These are phyloP conservation scores for Eupithecia abbreviata DNA, from an alignment of 2,888 invertebrate species.

Conservation along the genomic window DNA sequence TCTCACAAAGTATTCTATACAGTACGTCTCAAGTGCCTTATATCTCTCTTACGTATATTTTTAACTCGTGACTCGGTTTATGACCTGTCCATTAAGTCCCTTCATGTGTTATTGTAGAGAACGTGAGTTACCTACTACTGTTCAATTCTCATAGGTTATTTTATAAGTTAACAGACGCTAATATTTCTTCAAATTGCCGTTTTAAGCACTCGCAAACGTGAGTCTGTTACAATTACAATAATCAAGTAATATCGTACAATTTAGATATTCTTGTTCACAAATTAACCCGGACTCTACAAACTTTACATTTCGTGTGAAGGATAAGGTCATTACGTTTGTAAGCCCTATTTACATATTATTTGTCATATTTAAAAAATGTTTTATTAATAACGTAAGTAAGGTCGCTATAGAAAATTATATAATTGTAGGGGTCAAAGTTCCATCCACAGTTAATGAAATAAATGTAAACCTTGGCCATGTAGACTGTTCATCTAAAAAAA, in stretches of 20 bases:
- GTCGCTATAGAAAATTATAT: not conserved
- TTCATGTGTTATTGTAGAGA: not conserved
- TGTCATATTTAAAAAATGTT: not conserved
- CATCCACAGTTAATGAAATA: not conserved
- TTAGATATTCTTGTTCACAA: not conserved
- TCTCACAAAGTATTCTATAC: constrained; percentile 14
- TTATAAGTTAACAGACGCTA: not conserved
- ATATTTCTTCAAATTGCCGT: not conserved
- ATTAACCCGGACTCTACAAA: not conserved
- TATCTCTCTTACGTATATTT: not conserved
- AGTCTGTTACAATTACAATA: not conserved
- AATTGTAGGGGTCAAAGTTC: not conserved
- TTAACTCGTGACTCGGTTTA: not conserved
- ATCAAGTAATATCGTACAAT: not conserved
- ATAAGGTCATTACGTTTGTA: not conserved
- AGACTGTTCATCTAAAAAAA: too few relatives aligned
- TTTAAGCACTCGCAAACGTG: not conserved
- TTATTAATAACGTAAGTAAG: too few relatives aligned
- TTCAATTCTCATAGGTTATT: not conserved
- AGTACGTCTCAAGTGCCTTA: not conserved
- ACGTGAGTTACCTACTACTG: not conserved
- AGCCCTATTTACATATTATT: not conserved
- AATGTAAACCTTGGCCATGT: not conserved
- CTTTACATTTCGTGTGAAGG: not conserved
- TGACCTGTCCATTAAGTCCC: not conserved